Conservation (phyloP, 2,113 vertebrate species). For the Entelurus aequoreus region DNA sequence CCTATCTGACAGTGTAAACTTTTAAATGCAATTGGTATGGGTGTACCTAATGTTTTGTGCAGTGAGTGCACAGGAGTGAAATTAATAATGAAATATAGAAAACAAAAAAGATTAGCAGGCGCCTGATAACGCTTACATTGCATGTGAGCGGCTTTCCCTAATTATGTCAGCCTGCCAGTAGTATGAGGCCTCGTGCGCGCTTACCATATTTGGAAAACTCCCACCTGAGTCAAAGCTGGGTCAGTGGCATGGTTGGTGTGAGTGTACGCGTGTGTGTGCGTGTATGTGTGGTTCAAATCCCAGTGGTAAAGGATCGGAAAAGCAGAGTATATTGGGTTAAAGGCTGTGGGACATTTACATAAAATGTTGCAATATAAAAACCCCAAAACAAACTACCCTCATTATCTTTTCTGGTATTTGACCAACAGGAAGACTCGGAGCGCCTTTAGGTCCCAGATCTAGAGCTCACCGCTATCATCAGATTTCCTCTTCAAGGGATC, state of each 20-base stretch:
- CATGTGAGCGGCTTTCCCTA: conserved; percentile 1
- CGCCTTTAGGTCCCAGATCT: conserved; percentile 10
- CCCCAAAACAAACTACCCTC: neutral
- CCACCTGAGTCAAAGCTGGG: conserved; percentile 22
- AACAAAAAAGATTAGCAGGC: neutral
- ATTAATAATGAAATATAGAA: neutral
- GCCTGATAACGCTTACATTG: neutral
- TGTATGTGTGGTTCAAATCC: conserved; percentile 41
- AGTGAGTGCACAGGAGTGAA: neutral
- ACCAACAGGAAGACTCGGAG: conserved; percentile 23
- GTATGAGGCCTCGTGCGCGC: neutral
- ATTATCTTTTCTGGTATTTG: conserved; percentile 10
- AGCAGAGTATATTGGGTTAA: neutral
- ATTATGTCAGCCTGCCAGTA: conserved; percentile 1
- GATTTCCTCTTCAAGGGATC: conserved; percentile 15
- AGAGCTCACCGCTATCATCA: conserved; percentile 17
- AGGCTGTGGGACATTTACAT: neutral
- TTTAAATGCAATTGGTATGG: too few species aligned
- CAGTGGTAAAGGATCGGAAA: conserved; percentile 34
- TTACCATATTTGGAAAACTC: conserved; percentile 35
- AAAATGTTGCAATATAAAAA: neutral
- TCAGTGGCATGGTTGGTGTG: conserved; percentile 18
- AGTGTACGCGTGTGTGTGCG: conserved; percentile 6
- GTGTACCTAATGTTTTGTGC: too few species aligned
- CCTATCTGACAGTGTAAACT: too few species aligned